Evolutionary conservation across 1,140 invertebrate genomes (phyloP).

Genomic region (Matsumurasca onukii): DNA sequence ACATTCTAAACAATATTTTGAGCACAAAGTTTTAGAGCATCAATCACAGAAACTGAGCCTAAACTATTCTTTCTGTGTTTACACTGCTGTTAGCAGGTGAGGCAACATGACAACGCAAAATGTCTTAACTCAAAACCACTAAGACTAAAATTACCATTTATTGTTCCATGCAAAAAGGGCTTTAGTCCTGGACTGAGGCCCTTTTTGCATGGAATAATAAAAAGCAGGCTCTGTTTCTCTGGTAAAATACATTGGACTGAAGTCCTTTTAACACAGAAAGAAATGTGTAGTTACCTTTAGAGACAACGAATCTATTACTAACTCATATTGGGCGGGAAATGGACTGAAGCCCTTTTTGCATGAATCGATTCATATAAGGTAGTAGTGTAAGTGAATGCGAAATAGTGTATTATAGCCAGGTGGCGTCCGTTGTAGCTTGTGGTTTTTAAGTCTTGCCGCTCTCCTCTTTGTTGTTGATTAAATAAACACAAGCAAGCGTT

Average conservation of each 20-base stretch:
- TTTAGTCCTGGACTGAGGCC: slow-evolving; percentile 7
- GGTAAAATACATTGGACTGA: not conserved
- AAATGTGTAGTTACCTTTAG: not conserved
- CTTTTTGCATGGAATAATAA: slow-evolving; percentile 3
- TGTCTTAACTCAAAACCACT: not conserved
- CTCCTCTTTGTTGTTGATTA: no score
- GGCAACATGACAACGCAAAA: not conserved
- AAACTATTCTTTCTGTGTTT: not conserved
- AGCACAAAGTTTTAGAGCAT: not conserved
- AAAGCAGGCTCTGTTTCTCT: not conserved
- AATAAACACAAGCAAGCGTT: no score
- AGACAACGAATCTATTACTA: not conserved
- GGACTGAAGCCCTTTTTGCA: not conserved
- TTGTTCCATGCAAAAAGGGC: slow-evolving; percentile 4
- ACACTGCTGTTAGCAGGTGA: not conserved
- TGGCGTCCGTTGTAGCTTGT: no score
- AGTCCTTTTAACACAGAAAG: not conserved
- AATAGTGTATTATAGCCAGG: no score
- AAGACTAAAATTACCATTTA: not conserved
- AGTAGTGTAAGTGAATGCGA: not conserved
- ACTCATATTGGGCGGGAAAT: not conserved
- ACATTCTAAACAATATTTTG: not conserved
- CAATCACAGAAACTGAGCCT: not conserved
- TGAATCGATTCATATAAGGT: not conserved
- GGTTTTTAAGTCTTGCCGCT: no score